Evolutionary conservation across 1,140 invertebrate genomes (phyloP).

Genomic region (Drosophila nigromelanica): DNA sequence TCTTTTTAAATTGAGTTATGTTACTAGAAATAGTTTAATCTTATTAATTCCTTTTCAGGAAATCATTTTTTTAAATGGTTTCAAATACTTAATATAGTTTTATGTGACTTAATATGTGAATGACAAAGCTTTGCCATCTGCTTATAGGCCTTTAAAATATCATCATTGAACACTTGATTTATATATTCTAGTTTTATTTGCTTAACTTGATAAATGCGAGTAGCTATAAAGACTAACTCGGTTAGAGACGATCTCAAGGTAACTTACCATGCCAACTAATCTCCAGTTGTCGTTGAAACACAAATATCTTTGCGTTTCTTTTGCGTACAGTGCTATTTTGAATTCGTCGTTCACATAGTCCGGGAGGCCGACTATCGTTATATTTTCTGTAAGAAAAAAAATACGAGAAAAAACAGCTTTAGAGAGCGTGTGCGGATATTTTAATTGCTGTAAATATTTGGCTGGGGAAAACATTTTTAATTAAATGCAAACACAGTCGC

Average conservation of each 20-base stretch:
- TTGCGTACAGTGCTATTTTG: conserved; percentile 83
- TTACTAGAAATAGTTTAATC: not conserved
- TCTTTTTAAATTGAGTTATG: no score
- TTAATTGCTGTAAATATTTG: conserved; percentile 75
- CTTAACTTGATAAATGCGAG: conserved; percentile 1
- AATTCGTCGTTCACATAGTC: conserved; percentile 81
- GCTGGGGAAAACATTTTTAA: conserved; percentile 68
- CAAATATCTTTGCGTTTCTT: conserved; percentile 83
- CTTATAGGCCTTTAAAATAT: not conserved
- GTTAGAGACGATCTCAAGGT: not conserved
- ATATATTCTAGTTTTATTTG: conserved; percentile 6
- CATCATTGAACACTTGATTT: not conserved
- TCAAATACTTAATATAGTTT: not conserved
- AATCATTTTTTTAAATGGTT: not conserved
- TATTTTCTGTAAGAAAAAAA: conserved; percentile 78
- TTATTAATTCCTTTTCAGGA: not conserved
- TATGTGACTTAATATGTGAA: not conserved
- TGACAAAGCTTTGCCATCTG: not conserved
- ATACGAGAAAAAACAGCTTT: conserved; percentile 23
- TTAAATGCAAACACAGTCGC: conserved; percentile 67
- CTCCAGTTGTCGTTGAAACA: conserved; percentile 84
- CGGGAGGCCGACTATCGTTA: conserved; percentile 83
- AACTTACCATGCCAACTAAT: conserved; percentile 84
- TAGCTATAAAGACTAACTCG: not conserved
- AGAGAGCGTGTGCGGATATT: conserved; percentile 16